Evolutionary conservation across 2,888 invertebrate species (phyloP).

Genomic region (Tortricodes alternella): DNA sequence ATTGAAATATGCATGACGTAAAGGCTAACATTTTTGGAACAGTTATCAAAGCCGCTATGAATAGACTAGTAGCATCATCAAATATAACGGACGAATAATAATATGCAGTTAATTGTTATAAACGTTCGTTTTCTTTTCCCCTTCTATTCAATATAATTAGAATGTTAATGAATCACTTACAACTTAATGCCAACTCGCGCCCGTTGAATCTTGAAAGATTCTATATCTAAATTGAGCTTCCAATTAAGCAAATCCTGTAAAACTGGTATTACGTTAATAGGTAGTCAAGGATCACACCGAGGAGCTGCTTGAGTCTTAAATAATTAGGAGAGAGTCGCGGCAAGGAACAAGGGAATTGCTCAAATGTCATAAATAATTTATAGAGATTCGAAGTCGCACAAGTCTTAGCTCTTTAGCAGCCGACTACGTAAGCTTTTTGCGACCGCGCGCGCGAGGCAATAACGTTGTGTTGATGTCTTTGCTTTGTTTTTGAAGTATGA

Average conservation of each 20-base stretch:
- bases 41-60: too few relatives aligned
- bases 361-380: constrained; percentile 76
- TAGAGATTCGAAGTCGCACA: constrained; percentile 64
- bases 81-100: too few relatives aligned
- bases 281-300: constrained; percentile 57
- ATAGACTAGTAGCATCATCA: too few relatives aligned
- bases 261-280: constrained; percentile 48
- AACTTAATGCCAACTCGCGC: constrained; percentile 15
- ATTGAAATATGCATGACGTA: background rate
- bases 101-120: too few relatives aligned
- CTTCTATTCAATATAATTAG: background rate
- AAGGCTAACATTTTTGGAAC: background rate
- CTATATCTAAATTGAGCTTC: constrained; percentile 30
- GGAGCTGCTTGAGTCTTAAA: constrained; percentile 61
- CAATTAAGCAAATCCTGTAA: constrained; percentile 52
- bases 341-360: constrained; percentile 61
- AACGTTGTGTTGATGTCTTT: constrained; percentile 38
- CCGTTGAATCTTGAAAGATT: constrained; percentile 13
- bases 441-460: constrained; percentile 44
- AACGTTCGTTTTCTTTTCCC: background rate
- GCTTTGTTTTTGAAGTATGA: background rate
- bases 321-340: constrained; percentile 59
- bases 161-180: background rate
- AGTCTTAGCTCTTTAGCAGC: constrained; percentile 66
- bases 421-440: constrained; percentile 40